Evolutionary conservation across 2,113 vertebrate genomes (phyloP).

Genomic region (Rhynchopsitta pachyrhyncha): DNA sequence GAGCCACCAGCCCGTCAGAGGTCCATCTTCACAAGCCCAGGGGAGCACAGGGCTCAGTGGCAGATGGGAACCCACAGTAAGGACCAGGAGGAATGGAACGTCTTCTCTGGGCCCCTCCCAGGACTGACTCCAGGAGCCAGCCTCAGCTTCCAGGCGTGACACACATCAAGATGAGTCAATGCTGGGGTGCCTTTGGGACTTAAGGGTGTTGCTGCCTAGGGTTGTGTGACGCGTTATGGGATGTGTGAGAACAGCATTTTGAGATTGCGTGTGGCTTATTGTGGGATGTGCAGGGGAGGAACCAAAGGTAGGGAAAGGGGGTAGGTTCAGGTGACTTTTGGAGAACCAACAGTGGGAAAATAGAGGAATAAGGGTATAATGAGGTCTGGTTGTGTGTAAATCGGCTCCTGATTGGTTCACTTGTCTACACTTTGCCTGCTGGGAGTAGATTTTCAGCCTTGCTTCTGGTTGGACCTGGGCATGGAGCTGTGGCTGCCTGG

Average conservation of each 20-base stretch:
- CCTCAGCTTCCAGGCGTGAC: accelerated
- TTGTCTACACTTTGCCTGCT: neutral
- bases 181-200: neutral
- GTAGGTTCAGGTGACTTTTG: neutral
- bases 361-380: neutral
- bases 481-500: neutral
- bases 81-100: neutral
- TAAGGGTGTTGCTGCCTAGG: neutral
- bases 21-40: neutral
- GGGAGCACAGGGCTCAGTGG: neutral
- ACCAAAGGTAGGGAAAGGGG: neutral
- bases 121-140: neutral
- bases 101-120: neutral
- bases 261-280: neutral
- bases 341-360: neutral
- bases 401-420: neutral
- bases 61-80: neutral
- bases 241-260: neutral
- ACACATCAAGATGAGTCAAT: neutral
- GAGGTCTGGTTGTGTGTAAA: neutral
- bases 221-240: neutral
- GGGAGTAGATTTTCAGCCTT: neutral
- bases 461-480: neutral
- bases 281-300: neutral
- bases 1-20: neutral